Conservation (phyloP, 2,888 invertebrate species). For the Xanthia togata region DNA sequence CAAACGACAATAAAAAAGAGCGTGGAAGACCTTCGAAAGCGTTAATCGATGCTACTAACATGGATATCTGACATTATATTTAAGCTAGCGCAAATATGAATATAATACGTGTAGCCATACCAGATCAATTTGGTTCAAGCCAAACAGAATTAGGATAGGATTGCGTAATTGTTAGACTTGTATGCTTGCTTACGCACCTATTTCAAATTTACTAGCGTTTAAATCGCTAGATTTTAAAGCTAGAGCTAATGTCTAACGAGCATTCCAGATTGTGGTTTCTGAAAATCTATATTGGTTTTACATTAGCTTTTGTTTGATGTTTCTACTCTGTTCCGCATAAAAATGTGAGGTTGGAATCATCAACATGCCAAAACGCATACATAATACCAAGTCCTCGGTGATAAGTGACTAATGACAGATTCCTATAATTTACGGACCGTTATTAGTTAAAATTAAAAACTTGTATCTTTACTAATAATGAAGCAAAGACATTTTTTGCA, state of each 20-base stretch:
- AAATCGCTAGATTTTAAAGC: constrained; percentile 21
- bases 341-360: neutral
- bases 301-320: constrained; percentile 30
- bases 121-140: constrained; percentile 19
- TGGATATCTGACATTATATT: constrained; percentile 15
- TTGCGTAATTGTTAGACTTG: constrained; percentile 33
- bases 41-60: constrained; percentile 41
- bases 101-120: constrained; percentile 12
- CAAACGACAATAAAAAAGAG: constrained; percentile 15
- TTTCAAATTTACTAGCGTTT: constrained; percentile 25
- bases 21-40: constrained; percentile 28
- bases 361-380: neutral
- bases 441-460: too few species aligned
- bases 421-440: too few species aligned
- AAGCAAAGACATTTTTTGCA: too few species aligned
- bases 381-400: neutral
- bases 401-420: neutral
- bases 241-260: constrained; percentile 26
- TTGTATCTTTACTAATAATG: too few species aligned
- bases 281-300: constrained; percentile 38
- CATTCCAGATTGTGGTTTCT: constrained; percentile 22
- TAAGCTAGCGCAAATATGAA: constrained; percentile 16
- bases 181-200: constrained; percentile 10
- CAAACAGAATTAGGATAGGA: constrained; percentile 23
- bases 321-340: neutral